phyloP scores from a whole-genome alignment of 2,113 vertebrate species.

The Calidris pygmaea region DNA sequence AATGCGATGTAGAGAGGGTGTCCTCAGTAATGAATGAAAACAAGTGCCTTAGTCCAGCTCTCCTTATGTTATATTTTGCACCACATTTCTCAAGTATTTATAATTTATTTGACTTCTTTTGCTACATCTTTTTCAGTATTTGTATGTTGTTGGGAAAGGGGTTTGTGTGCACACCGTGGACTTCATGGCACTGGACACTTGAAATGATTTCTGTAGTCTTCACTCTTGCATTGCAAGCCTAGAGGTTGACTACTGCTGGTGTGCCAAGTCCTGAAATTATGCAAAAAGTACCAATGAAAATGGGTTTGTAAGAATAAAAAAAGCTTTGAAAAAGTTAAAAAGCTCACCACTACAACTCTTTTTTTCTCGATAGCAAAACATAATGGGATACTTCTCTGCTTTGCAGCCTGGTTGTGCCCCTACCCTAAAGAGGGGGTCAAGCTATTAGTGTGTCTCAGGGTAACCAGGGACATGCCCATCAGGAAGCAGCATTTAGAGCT shows the following conservation, averaged over 20 bases:
- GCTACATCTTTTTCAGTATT: neutral
- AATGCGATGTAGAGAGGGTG: rapidly evolving
- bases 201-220: neutral
- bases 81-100: slow-evolving; percentile 30
- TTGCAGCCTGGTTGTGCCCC: neutral
- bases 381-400: neutral
- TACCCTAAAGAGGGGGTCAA: neutral
- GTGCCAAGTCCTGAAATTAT: neutral
- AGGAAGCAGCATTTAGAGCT: rapidly evolving
- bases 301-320: slow-evolving; percentile 56
- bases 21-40: neutral
- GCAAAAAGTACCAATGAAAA: neutral
- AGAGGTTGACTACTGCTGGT: neutral
- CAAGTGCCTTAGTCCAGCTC: slow-evolving; percentile 23
- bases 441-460: neutral
- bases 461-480: rapidly evolving
- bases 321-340: slow-evolving; percentile 1
- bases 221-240: neutral
- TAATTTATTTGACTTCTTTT: slow-evolving; percentile 53
- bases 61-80: neutral
- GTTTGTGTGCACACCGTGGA: neutral
- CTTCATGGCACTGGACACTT: neutral
- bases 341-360: neutral
- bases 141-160: neutral
- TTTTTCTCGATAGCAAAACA: rapidly evolving